Evolutionary conservation across 2,888 invertebrate genomes (phyloP), one percentile per base, ranked within the genome.

Genomic region (Athalia circularis): DNA sequence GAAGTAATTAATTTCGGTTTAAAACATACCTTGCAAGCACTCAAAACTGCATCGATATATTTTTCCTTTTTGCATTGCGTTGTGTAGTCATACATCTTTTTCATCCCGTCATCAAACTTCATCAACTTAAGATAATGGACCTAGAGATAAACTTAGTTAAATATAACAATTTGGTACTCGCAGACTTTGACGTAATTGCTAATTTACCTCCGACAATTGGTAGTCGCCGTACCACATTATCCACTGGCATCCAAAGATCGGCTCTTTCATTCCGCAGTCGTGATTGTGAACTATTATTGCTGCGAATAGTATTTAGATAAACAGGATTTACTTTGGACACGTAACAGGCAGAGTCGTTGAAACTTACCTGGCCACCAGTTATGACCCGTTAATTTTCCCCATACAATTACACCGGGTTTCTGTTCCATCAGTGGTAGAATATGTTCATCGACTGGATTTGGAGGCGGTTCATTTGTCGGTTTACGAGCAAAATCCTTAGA

Each of bases 221-320:
- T 85, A 86, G 80, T 89, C 89, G 0, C 89, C 89, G 79, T 89
- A 89, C 88, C 89, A 89, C 82, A 89, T 85, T 7, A 89, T 87
- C 89, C 89, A 89, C 13, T 89, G 89, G 79, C 86, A 86, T 61
- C 86, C 87, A 45, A 87, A 86, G 77, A 80, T 84, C 8, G 89
- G 89, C 70, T 87, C 87, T 9, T 84, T 86, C 82, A 86, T 84
- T 52, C 86, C 86, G 65, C 87, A 85, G 76, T 89, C 88, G 59
- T 87, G 87, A 83, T 86, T 87, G 83, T 88, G 87, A 54, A 89
- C 81, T 75, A 89, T 88, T 80, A 89, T 85, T 13, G 87, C 88
- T 88, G 64, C 4, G 68, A 48, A 0, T 45, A 65, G 29, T 45
- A 50, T 52, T 65, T n/a, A 77, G 47, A n/a, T 48, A 43, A 45